Conservation (phyloP, 2,797 vertebrate species). For the Enteromius anoplus region DNA sequence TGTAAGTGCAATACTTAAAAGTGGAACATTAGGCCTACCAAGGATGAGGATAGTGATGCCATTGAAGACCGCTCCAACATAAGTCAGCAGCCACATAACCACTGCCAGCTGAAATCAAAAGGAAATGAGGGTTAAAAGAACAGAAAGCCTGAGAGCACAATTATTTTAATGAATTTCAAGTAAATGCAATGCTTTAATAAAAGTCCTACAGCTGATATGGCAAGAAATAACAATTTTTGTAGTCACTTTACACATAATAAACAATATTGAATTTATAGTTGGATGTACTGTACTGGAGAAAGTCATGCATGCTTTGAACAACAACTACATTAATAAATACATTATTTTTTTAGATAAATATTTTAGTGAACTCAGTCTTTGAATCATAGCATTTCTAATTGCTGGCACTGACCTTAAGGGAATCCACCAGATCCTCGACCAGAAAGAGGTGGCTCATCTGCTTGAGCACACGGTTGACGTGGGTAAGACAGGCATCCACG, state of each 20-base stretch:
- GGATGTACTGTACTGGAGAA: no score
- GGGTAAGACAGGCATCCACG: slow-evolving; percentile 80
- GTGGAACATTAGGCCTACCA: slow-evolving; percentile 74
- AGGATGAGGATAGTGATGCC: slow-evolving; percentile 93
- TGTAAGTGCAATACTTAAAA: neutral
- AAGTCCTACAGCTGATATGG: neutral
- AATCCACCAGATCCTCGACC: slow-evolving; percentile 92
- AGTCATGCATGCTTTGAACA: neutral
- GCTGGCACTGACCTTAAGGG: slow-evolving; percentile 83
- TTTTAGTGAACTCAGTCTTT: neutral
- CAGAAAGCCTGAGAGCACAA: neutral
- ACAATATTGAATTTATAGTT: neutral
- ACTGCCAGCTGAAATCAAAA: slow-evolving; percentile 82
- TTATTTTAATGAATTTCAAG: neutral
- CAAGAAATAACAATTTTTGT: neutral
- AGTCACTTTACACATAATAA: neutral
- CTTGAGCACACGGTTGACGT: slow-evolving; percentile 86
- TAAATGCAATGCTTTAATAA: neutral
- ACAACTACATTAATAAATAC: no score
- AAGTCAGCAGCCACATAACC: slow-evolving; percentile 93
- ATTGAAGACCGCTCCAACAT: slow-evolving; percentile 91
- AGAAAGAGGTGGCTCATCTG: slow-evolving; percentile 88
- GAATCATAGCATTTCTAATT: neutral
- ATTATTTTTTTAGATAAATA: neutral
- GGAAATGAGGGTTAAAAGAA: neutral